Evolutionary conservation across 2,888 invertebrate genomes (phyloP), one percentile per base, ranked within the genome.

Genomic region (Tipula unca): DNA sequence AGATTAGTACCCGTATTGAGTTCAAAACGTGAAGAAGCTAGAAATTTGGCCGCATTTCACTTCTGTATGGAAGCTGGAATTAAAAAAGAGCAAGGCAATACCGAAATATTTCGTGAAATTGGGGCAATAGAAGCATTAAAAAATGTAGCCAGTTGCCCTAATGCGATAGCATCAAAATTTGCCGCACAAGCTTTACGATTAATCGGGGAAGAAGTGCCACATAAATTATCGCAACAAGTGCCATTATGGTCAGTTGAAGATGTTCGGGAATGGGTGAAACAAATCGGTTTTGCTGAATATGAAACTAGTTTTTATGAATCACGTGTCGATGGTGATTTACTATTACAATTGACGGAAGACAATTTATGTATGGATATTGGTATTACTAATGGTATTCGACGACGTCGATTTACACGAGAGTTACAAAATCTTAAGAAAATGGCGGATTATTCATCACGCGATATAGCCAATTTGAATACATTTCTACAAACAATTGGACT

Each of bases 21-120:
- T 89, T 98, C 98, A 69, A 97, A 98, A 89, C 93, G 98, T 87
- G 97, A 98, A 89, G 99, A 99, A 91, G 99, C 99, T 0, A 94
- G 98, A 88, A 98, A 98, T 90, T 92, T 99, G 88, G 99, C 99
- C 3, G 98, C 99, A 42, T 99, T 99, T 90, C 99, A 99, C 90
- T 96, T 99, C 90, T 98, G 98, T 89, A 98, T 99, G 98, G 99
- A 99, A 91, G 99, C 99, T 13, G 97, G 97, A 48, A 99, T 99
- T 86, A 99, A 99, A 90, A 96, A 98, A 88, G 95, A 96, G 88
- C 97, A 97, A 90, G 96, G 96, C 3, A 96, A 97, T 87, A 96
- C 97, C 0, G 95, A 95, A 90, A 96, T 98, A 89, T 98, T 99
- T 90, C 93, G 95, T 87, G 97, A 98, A 91, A 99, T 99, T 87